phyloP scores from a whole-genome alignment of 1,140 invertebrate genomes.

The Solenopsis invicta region DNA sequence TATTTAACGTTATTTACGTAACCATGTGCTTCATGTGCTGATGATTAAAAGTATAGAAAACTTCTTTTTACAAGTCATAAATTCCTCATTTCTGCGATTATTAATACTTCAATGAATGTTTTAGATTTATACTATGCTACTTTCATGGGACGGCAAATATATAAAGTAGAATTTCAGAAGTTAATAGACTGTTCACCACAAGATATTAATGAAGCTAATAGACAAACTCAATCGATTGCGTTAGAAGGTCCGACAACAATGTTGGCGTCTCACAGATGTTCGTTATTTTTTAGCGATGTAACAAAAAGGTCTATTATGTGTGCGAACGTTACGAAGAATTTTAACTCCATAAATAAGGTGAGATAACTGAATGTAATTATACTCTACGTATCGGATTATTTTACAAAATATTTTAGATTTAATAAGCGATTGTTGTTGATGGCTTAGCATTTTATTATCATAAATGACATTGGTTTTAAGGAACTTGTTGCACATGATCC shows the following conservation, averaged over 20 bases:
- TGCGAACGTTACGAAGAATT: neutral
- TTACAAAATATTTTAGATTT: neutral
- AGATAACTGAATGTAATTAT: neutral
- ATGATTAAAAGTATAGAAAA: neutral
- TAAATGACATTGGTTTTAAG: neutral
- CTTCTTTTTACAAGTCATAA: neutral
- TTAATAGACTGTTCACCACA: neutral
- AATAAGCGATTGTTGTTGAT: neutral
- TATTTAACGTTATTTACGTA: neutral
- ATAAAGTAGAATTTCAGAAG: neutral
- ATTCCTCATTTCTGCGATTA: neutral
- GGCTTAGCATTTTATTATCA: neutral
- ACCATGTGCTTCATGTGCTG: neutral
- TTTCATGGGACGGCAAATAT: neutral
- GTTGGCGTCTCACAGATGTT: neutral
- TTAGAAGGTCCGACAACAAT: neutral
- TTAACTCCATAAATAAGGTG: neutral
- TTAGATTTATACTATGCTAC: constrained; percentile 29
- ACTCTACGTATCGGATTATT: neutral
- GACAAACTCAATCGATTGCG: neutral
- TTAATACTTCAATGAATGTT: neutral
- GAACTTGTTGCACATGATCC: neutral
- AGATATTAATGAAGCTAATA: neutral
- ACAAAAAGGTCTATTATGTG: neutral
- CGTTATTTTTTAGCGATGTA: constrained; percentile 20